A percentile compares a stretch with the other conserved stretches of the same genome.
Conservation (phyloP, 2,113 vertebrate species). For the Maccullochella peelii region DNA sequence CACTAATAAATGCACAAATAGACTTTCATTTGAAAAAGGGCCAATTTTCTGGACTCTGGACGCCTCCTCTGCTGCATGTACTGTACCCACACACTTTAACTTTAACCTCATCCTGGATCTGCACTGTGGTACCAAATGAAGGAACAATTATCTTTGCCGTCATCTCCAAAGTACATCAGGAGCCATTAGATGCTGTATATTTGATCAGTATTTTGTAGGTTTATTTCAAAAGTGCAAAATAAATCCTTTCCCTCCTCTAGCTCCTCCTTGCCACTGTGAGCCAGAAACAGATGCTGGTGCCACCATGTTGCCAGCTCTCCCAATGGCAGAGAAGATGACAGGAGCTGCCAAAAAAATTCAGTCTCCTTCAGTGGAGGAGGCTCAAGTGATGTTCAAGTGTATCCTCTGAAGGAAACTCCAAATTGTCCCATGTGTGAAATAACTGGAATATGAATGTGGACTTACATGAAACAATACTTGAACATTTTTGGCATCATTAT, state of each 20-base stretch:
- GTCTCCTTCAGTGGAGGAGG: slow-evolving; percentile 58
- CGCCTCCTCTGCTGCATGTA: slow-evolving; percentile 5
- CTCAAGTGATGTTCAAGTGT: slow-evolving; percentile 58
- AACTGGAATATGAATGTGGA: slow-evolving; percentile 21
- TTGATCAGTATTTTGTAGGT: slow-evolving; percentile 37
- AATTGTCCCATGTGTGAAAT: slow-evolving; percentile 35
- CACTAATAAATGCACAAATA: slow-evolving; percentile 64
- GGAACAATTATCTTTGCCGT: slow-evolving; percentile 8
- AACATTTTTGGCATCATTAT: slow-evolving; percentile 22
- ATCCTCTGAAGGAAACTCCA: slow-evolving; percentile 44
- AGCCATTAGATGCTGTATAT: slow-evolving; percentile 23
- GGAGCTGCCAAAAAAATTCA: slow-evolving; percentile 62
- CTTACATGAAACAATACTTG: slow-evolving; percentile 18
- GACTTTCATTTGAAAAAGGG: slow-evolving; percentile 72
- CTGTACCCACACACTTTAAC: slow-evolving; percentile 21
- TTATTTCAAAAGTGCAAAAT: slow-evolving; percentile 46
- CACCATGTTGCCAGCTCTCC: slow-evolving; percentile 63
- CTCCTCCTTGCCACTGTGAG: slow-evolving; percentile 54
- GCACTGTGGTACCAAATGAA: slow-evolving; percentile 18
- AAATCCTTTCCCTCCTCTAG: slow-evolving; percentile 49
- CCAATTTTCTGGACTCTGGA: slow-evolving; percentile 56
- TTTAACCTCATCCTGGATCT: neutral
- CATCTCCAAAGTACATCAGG: slow-evolving; percentile 3
- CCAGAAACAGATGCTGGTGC: slow-evolving; percentile 73
- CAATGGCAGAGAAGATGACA: slow-evolving; percentile 47